These are phyloP conservation scores for Cherax destructor DNA, from an alignment of 1,140 invertebrate genomes.

Conservation along the genomic window DNA sequence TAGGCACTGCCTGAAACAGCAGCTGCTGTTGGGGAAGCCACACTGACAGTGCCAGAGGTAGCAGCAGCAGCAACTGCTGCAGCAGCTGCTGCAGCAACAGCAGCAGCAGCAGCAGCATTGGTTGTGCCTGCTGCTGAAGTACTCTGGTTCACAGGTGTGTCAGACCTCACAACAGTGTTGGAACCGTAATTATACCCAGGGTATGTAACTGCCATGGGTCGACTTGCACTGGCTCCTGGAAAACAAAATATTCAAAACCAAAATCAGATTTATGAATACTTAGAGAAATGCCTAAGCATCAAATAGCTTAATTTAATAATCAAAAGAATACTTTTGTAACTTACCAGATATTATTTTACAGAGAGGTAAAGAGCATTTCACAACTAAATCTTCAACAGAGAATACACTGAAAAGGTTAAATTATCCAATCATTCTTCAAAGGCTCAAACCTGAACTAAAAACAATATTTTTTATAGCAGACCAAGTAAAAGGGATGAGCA, in stretches of 20 bases:
- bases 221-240: slow-evolving; percentile 55
- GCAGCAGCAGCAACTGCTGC: not conserved
- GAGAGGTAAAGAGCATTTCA: not conserved
- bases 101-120: slow-evolving; percentile 30
- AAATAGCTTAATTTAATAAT: not conserved
- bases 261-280: slow-evolving; percentile 38
- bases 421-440: not conserved
- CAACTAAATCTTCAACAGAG: not conserved
- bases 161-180: slow-evolving; percentile 49
- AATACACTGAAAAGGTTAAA: not conserved
- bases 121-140: slow-evolving; percentile 23
- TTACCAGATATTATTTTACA: not conserved
- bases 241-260: slow-evolving; percentile 51
- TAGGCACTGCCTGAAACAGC: slow-evolving; percentile 56
- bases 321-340: not conserved
- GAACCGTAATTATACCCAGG: slow-evolving; percentile 63
- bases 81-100: not conserved
- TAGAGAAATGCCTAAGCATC: slow-evolving; percentile 9
- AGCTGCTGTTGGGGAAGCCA: slow-evolving; percentile 36
- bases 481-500: too few relatives aligned
- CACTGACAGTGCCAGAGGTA: not conserved
- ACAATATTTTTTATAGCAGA: not conserved
- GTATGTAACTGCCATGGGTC: slow-evolving; percentile 58
- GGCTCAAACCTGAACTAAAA: not conserved
- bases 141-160: slow-evolving; percentile 47